Evolutionary conservation across 2,888 invertebrate genomes (phyloP), one percentile per base, ranked within the genome.

Genomic region (Amblyjoppa proteus): DNA sequence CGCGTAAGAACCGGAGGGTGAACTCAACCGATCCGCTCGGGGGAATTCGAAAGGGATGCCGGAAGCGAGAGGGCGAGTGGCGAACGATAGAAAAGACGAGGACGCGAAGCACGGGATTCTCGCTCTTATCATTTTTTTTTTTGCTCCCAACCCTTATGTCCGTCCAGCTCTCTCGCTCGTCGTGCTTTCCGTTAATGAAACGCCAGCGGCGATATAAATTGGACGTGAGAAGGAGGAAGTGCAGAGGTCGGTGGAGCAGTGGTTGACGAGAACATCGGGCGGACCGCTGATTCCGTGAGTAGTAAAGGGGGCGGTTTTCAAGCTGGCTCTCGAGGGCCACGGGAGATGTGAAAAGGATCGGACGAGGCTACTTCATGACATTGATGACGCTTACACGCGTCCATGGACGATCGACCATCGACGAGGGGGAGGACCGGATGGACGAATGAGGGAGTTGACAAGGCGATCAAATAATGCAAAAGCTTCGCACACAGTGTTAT

Each of bases 151-250:
- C 76, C 25, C 68, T 68, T 41, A 53, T 66, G 58, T 28, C 49
- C 68, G 68, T 51, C n/a, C 11, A 3, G 45, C 20, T 64, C 61
- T 7, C 16, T 25, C 11, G 45, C 34, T 38, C 61, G 61, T 71
- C 38, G 71, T 51, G 51, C 64, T 64, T 64, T 78, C 73, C 49
- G 74, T 81, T 85, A 85, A 81, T 85, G 77, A 81, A 85, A 78
- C 56, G 70, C 81, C 78, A 64, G 70, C 69, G 68, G 58, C 81
- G 69, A 81, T 75, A 75, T 75, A 75, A 81, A 85, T 85, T 78
- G 78, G 74, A 85, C 74, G 84, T 70, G 81, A 78, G 78, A 75
- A 45, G 51, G 71, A 76, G 71, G 73, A 75, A 70, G 74, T 34
- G 16, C 38, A 9, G 77, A 41, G 51, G 34, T 51, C 45, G 64